Evolutionary conservation across 2,888 invertebrate genomes (phyloP), one percentile per base, ranked within the genome.

Genomic region (Epistrophe grossulariae): DNA sequence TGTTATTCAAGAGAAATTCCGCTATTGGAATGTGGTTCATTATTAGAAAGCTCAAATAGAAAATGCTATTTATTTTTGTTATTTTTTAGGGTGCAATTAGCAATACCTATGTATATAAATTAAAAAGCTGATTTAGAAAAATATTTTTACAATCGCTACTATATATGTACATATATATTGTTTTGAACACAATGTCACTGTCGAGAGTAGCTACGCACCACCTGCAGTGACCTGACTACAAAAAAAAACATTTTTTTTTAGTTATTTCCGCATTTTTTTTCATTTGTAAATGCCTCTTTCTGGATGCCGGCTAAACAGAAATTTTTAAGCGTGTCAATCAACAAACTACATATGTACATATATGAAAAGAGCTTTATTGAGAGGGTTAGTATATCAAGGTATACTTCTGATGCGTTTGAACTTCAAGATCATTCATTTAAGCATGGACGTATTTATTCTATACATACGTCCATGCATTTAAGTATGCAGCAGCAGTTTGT

Each of bases 261-360:
- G 48, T 74, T 66, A 76, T 64, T 82, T 87, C 85, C 85, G 85
- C 62, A 70, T 68, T 68, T 38, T 50, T 13, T 45, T 31, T 38
- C n/a, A n/a, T n/a, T 13, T 19, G 9, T 40, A 1, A 19, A 40
- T 17, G 17, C n/a, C 8, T 24, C 13, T 15, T 64, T 64, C 10
- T n/a, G 10, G 43, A 62, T 40, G 62, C 62, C 62, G 62, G 62
- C 38, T 62, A 45, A 64, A 28, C 62, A 17, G 9, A 64, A 45
- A 45, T 40, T 24, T 40, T 13, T 2, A 60, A 13, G n/a, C n/a
- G n/a, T n/a, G 40, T 40, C 17, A 35, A 2, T 17, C 17, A 17
- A 17, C 11, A 40, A 59, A 38, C 10, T 24, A 19, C 4, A 35
- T 31, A 24, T 24, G 24, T 24, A 24, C 24, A 24, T 24, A 24